Conservation (phyloP, 2,113 vertebrate genomes). For the Pelusios castaneus region DNA sequence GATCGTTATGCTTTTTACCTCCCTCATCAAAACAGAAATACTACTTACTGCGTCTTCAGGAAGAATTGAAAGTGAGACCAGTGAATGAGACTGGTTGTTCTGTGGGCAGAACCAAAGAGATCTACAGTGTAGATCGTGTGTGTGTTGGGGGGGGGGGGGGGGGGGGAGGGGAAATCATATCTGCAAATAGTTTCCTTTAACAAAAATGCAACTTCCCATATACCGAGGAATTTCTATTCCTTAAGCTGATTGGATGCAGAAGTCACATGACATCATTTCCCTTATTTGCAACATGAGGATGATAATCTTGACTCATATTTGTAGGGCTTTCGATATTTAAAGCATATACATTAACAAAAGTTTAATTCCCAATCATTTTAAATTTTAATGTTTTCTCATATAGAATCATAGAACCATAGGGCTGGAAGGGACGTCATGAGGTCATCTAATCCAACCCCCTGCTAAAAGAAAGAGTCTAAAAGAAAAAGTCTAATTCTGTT, state of each 20-base stretch:
- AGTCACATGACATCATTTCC: conserved; percentile 19
- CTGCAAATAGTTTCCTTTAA: conserved; percentile 1
- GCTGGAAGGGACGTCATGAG: too few species aligned
- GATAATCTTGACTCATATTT: not conserved
- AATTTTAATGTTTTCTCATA: not conserved
- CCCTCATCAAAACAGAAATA: conserved; percentile 25
- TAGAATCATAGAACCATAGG: too few species aligned
- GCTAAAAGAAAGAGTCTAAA: too few species aligned
- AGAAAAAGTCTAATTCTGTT: not conserved
- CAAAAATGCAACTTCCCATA: conserved; percentile 45
- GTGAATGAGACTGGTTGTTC: not conserved
- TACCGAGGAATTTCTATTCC: not conserved
- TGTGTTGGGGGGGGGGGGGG: too few species aligned
- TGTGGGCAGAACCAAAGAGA: not conserved
- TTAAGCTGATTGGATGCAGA: not conserved
- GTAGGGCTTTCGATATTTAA: not conserved
- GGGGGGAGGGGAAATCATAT: not conserved
- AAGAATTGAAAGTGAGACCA: conserved; percentile 8
- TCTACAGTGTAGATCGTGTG: not conserved
- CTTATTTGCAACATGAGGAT: not conserved
- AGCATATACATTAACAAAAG: not conserved
- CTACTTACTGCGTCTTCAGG: conserved; percentile 15
- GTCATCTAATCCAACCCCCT: too few species aligned
- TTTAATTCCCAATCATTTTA: not conserved
- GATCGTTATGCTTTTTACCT: conserved; percentile 38